These are phyloP conservation scores for Thymelicus sylvestris DNA, from an alignment of 2,888 invertebrate species.

Conservation along the genomic window DNA sequence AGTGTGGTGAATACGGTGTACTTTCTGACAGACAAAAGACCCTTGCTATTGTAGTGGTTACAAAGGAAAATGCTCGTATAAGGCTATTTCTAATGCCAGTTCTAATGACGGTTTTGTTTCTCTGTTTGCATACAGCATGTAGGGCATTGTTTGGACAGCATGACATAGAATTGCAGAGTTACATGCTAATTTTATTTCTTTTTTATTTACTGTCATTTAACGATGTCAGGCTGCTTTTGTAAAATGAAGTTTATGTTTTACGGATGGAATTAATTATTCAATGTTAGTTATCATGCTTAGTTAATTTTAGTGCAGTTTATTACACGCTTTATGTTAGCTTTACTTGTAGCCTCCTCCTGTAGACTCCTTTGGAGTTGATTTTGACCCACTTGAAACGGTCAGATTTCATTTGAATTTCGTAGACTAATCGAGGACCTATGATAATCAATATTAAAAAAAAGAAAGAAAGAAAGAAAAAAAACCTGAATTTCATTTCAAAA, in stretches of 20 bases:
- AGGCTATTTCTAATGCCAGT: slow-evolving; percentile 41
- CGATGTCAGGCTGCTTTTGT: background rate
- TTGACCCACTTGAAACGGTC: too few species aligned
- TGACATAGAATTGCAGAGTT: background rate
- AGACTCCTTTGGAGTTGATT: too few species aligned
- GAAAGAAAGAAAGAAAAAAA: too few species aligned
- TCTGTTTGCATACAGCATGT: background rate
- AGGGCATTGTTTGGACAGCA: slow-evolving; percentile 7
- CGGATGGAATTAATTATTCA: background rate
- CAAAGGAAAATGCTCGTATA: slow-evolving; percentile 57
- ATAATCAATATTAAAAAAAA: too few species aligned
- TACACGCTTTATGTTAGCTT: too few species aligned
- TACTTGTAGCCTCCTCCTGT: too few species aligned
- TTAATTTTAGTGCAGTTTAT: too few species aligned
- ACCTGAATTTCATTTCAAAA: too few species aligned
- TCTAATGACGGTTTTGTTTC: slow-evolving; percentile 46
- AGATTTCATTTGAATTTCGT: too few species aligned
- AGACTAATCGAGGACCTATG: too few species aligned
- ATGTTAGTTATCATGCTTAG: too few species aligned
- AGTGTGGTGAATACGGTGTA: slow-evolving; percentile 59
- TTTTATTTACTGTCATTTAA: background rate
- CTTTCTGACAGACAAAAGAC: slow-evolving; percentile 52
- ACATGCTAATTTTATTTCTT: background rate
- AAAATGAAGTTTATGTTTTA: background rate
- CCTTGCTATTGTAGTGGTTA: slow-evolving; percentile 57